Evolutionary conservation across 1,140 invertebrate genomes (phyloP), one percentile per base, ranked within the genome.

Genomic region (Macrostomum lignano): DNA sequence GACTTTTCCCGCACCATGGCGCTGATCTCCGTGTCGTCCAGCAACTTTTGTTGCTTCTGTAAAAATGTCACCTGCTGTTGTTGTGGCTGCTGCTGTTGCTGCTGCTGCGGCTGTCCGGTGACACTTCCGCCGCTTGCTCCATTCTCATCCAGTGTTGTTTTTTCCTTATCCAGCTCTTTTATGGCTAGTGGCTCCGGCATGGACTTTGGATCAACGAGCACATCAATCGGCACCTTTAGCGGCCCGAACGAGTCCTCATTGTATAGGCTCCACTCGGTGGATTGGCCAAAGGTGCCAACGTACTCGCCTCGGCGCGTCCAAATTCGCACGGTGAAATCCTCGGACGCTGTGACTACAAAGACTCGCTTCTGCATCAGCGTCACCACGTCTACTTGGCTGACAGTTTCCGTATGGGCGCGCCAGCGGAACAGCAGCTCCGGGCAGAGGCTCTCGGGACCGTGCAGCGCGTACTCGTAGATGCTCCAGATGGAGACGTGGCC

Each of bases 201-300:
- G 43, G 51, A 53, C 38, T 48, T 42, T 5, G 54, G 48, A 36
- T 58, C 51, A 37, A 55, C 44, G 1, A 58, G 46, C 5, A 58
- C 52, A 42, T 58, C 55, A 36, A 48, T 55, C 14, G 55, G 55
- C 22, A 56, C 52, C 46, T 54, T 54, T 14, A 54, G 55, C 36
- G 57, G 52, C 25, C 49, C 43, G 34, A 40, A 58, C 9, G 52
- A 49, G 5, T 40, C 30, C 13, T 44, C 38, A 25, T 54, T 52
- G 37, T 51, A 49, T 3, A 58, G 36, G 36, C 55, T 49, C 55
- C 55, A 58, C 0, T 42, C 37, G 23, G 52, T 47, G 21, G 46
- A 44, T 38, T 57, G 52, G 22, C 55, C 52, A 42, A 55, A 52
- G 24, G 52, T 55, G 19, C 55, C 55, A 17, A 59, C 42, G 42